Percentiles rank a stretch among this genome's conserved stretches.
phyloP scores from a whole-genome alignment of 2,113 vertebrate species.

The Nothocercus julius region DNA sequence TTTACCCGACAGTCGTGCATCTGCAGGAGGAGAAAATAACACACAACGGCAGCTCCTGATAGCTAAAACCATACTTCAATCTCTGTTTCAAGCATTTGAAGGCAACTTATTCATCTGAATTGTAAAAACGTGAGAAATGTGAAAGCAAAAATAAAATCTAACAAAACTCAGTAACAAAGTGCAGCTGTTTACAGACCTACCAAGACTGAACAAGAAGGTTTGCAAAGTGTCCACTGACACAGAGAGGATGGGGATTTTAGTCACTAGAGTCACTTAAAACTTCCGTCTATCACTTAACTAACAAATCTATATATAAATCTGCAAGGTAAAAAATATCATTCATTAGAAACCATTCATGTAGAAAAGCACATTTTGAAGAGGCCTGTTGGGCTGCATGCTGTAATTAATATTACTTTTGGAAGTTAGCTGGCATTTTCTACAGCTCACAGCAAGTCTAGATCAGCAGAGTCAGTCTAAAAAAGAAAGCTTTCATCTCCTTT shows the following conservation, averaged over 20 bases:
- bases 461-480: neutral
- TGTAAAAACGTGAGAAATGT: neutral
- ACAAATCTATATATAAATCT: neutral
- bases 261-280: neutral
- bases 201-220: neutral
- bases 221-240: neutral
- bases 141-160: neutral
- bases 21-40: neutral
- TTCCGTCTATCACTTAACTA: neutral
- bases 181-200: neutral
- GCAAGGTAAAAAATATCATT: neutral
- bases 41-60: neutral
- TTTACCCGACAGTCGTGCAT: neutral
- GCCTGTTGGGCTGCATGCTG: neutral
- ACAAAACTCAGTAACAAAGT: neutral
- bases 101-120: neutral
- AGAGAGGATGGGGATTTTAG: neutral
- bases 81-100: neutral
- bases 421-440: neutral
- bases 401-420: neutral
- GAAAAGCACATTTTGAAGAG: neutral
- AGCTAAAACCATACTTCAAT: neutral
- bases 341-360: neutral
- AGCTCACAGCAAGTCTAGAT: neutral
- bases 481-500: neutral